phyloP scores from a whole-genome alignment of 92 coral and sea anemone genomes.

The Porites cylindrica region DNA sequence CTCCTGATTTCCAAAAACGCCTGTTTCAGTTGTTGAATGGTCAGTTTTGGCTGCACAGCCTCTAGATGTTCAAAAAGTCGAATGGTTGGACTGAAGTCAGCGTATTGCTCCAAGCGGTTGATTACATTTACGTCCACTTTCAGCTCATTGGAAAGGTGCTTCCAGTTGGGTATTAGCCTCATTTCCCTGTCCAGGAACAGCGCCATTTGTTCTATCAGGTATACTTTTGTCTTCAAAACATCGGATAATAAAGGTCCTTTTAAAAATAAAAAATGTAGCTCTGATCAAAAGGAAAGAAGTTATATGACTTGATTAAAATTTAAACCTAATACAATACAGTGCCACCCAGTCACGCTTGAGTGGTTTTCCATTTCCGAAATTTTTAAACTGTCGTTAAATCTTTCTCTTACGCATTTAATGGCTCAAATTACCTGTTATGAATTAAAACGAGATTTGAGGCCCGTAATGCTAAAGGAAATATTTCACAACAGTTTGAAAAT shows the following conservation, averaged over 20 bases:
- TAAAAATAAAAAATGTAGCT: not conserved
- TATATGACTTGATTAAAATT: no score
- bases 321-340: no score
- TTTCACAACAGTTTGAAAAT: no score
- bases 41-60: constrained; percentile 5
- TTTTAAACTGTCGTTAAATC: no score
- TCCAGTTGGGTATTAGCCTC: constrained; percentile 13
- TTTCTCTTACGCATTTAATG: no score
- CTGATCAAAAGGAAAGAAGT: no score
- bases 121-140: constrained; percentile 4
- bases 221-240: not conserved
- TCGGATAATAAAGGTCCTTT: not conserved
- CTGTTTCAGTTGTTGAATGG: not conserved
- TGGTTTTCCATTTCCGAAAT: no score
- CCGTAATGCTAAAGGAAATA: no score
- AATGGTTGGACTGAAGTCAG: constrained; percentile 33
- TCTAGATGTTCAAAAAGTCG: constrained; percentile 28
- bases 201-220: constrained; percentile 7
- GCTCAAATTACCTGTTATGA: no score
- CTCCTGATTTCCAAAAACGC: no score
- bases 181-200: constrained; percentile 12
- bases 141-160: constrained; percentile 5
- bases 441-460: no score
- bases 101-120: not conserved
- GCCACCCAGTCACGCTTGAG: no score